A percentile compares a stretch with the other conserved stretches of the same genome.
Evolutionary conservation across 1,140 invertebrate genomes (phyloP).

Genomic region (Brachionus asplanchnoidis): DNA sequence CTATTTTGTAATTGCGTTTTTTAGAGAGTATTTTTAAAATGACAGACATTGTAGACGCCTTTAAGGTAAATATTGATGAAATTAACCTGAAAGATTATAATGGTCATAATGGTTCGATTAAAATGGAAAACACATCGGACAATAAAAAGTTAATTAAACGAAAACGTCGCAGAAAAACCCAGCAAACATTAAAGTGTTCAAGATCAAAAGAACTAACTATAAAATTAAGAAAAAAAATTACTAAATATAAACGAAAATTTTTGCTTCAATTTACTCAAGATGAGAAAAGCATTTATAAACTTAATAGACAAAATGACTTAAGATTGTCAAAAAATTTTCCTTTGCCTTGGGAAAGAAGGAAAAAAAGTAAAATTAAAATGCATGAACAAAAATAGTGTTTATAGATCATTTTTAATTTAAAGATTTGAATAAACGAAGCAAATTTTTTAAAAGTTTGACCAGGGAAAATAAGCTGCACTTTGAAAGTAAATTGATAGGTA

Average conservation of each 20-base stretch:
- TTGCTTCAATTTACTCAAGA: not conserved
- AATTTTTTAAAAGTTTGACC: not conserved
- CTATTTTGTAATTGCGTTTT: too few relatives aligned
- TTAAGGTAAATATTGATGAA: not conserved
- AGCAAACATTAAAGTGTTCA: not conserved
- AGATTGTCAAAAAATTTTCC: not conserved
- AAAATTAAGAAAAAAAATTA: not conserved
- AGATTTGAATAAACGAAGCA: not conserved
- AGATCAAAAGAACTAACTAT: not conserved
- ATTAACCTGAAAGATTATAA: not conserved
- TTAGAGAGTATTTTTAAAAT: too few relatives aligned
- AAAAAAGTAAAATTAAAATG: not conserved
- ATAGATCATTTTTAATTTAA: not conserved
- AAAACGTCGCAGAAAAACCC: not conserved
- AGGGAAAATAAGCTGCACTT: not conserved
- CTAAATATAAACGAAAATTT: not conserved
- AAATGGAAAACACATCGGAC: not conserved
- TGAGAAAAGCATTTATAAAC: not conserved
- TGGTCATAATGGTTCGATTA: not conserved
- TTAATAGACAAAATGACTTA: not conserved
- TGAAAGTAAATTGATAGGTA: not conserved
- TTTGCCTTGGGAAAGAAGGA: slow-evolving; percentile 18
- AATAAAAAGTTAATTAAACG: not conserved
- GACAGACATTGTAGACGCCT: too few relatives aligned
- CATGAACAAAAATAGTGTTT: not conserved